Base-by-base conservation (phyloP, 35 echinoderm and acorn worm species). In the Apostichopus japonicus region DNA sequence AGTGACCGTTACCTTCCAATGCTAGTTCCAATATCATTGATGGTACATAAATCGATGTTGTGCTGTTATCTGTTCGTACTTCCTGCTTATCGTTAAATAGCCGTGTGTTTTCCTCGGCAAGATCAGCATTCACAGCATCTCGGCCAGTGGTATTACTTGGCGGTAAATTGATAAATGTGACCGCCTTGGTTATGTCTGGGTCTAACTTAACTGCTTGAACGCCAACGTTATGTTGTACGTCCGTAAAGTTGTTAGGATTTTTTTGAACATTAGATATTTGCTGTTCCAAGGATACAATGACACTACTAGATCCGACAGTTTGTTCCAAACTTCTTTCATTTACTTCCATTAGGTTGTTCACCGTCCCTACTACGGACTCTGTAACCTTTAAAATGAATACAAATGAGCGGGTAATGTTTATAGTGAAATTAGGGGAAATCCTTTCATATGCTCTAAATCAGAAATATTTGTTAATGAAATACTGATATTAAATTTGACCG, bases 201-300 rank as follows among this genome's bases (percentile, higher is more conserved):
- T 87, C 57, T 22, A 87, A 11, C 24, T 87, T 87, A 22, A 87
- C 86, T 10, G 86, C 86, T 65, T 87, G 24, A 10, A 87, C 86
- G 6, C 86, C 86, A 15, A 87, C 61, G 55, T 65, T 87, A 15
- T 23, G 10, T 65, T 65, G 56, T 44, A 87, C 24, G 6, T 65
- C 86, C 22, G 86, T 87, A 71, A 65, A 87, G 24, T 87, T 87
- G 19, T 87, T 58, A 24, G 86, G 86, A 51, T 24, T 87, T 87
- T 87, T 44, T 17, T 87, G 86, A n/a, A 87, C 86, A 44, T 87
- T 87, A 6, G 86, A 24, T 25, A 87, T n/a, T 71, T 87, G 86
- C 16, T 87, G 54, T 25, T 87, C 86, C 4, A 87, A 23, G 16
- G 57, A 65, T 22, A 5, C 23, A 65, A 87, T 58, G 16, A 61